Base-by-base conservation (phyloP, 2,888 invertebrate genomes). In the Apamea crenata region DNA sequence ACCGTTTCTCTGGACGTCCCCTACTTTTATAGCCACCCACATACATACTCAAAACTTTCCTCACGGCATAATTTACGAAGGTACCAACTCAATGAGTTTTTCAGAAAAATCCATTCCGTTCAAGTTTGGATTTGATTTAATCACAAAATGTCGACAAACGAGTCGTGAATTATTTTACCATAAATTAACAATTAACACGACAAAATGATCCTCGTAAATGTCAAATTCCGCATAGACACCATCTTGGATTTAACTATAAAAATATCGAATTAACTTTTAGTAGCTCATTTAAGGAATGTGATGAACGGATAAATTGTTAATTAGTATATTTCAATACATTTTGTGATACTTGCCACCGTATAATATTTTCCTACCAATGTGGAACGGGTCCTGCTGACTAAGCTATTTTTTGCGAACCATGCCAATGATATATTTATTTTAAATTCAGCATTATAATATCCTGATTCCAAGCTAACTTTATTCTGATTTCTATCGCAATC, bases 161-260 rank as follows among this genome's bases (percentile, higher is more conserved):
- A 6, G 29, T 40, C 3, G 8, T 40, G 50, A 40, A 32, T 53
- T 29, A 29, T 36, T 53, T 77, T 77, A 74, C 4, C 74, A 77
- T 77, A 65, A 65, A 77, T 63, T 63, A 21, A 40, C 2, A 5
- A 21, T 25, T 32, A 8, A 47, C 14, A 32, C 8, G 18, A 8
- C 29, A 16, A 18, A 18, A 1, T 40, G 63, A 25, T 36, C 6
- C 18, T 53, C 18, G 1, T 16, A 74, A 69, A 65, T 14, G 29
- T 29, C 63, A 65, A 53, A 74, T 53, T 40, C 6, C 21, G 50
- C 29, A 53, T 61, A 36, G 32, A 18, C 53, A 44, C 77, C 77
- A 75, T 66, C 8, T 66, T 77, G 25, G 6, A 53, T 66, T 56
- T 32, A 2, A 12, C 32, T 32, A 29, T 65, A 44, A 65, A 63